phyloP scores from a whole-genome alignment of 2,888 invertebrate genomes.

The Slavum lentiscoides region DNA sequence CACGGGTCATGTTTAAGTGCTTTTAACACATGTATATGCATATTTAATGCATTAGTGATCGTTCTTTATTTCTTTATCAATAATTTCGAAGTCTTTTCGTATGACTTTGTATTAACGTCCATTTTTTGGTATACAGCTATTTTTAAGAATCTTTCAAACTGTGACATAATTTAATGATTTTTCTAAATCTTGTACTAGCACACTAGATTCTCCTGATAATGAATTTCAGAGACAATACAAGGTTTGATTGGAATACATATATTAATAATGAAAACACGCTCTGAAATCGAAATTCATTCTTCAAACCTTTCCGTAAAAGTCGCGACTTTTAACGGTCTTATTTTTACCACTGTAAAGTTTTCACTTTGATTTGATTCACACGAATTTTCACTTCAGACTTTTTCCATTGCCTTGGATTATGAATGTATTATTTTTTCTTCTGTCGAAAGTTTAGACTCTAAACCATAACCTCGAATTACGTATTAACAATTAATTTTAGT shows the following conservation, averaged over 20 bases:
- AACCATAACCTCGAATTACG: no score
- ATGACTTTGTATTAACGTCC: constrained; percentile 13
- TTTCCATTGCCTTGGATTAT: no score
- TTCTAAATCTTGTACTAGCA: background rate
- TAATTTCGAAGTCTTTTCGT: constrained; percentile 7
- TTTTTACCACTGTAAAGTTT: background rate
- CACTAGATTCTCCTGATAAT: background rate
- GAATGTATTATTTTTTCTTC: no score
- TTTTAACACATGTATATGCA: background rate
- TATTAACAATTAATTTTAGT: no score
- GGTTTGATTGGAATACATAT: background rate
- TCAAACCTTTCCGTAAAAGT: background rate
- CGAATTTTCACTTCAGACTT: no score
- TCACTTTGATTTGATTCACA: background rate
- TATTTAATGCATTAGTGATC: background rate
- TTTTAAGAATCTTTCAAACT: background rate
- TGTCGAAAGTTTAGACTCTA: no score
- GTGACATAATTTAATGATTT: background rate
- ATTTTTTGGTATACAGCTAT: constrained; percentile 11
- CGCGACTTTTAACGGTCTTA: background rate
- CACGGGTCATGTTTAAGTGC: background rate
- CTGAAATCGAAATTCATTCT: background rate
- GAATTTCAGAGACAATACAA: constrained; percentile 9
- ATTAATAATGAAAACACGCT: background rate
- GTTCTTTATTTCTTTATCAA: background rate